phyloP scores from a whole-genome alignment of 2,888 invertebrate genomes.

The Cephus pygmeus region DNA sequence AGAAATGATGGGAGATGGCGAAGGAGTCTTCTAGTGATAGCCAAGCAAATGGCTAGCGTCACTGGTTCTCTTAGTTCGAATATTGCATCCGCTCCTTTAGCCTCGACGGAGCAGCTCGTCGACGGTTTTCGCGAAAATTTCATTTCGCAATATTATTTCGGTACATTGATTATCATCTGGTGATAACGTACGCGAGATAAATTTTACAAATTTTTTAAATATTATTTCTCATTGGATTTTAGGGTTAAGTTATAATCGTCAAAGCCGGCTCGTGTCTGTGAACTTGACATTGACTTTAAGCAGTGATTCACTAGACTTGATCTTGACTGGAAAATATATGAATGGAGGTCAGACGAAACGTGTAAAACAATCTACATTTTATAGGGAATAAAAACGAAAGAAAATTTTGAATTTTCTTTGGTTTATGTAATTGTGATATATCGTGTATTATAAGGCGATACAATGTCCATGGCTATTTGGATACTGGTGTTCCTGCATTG shows the following conservation, averaged over 20 bases:
- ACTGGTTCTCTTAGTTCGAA: constrained; percentile 48
- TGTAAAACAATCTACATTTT: neutral
- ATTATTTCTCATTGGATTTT: neutral
- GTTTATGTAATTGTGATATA: neutral
- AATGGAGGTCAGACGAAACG: neutral
- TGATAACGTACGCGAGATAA: neutral
- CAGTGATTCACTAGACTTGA: neutral
- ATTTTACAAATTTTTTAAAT: neutral
- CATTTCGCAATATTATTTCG: neutral
- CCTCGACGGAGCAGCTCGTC: constrained; percentile 33
- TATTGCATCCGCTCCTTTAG: constrained; percentile 48
- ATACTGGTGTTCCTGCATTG: neutral
- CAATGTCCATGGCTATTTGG: neutral
- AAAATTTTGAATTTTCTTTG: neutral
- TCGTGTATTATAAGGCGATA: neutral
- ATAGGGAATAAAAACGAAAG: neutral
- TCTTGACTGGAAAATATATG: neutral
- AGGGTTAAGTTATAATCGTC: neutral
- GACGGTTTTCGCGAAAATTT: neutral
- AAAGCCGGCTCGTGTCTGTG: neutral
- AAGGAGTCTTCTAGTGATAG: constrained; percentile 3
- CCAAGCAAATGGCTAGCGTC: constrained; percentile 2
- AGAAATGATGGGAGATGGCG: neutral
- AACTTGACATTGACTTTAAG: neutral
- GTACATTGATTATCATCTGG: neutral